Evolutionary conservation across 2,888 invertebrate species (phyloP), one percentile per base, ranked within the genome.

Genomic region (Sepiola atlantica): DNA sequence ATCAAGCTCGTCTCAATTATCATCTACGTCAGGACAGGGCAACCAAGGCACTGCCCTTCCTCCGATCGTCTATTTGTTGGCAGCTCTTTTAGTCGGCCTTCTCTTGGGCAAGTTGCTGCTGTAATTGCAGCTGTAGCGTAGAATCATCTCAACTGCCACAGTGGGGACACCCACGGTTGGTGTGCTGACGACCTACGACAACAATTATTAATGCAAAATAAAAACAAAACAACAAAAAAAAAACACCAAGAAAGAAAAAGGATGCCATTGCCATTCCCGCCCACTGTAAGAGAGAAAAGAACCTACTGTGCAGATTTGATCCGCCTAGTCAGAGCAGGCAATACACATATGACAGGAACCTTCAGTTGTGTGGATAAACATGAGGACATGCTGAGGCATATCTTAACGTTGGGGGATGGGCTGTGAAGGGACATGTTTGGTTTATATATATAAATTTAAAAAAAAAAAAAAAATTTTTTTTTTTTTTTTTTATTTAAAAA

Each of bases 21-120:
- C 94, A 93, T 98, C 98, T 98, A 98, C 98, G 98, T 98, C 98
- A 98, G 98, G 98, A 55, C 95, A 95, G 91, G 94, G 94, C 90
- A 95, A 94, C 91, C 95, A 96, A 45, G 94, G 57, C 94, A 94
- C 55, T 93, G 92, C 94, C 90, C 95, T 96, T 94, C 96, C 96
- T 90, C 96, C 96, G 55, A 95, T 96, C 94, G 95, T 96, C 61
- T 96, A 96, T 93, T 95, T 96, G 45, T 93, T 96, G 55, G 95
- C 95, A 95, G 96, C 96, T 16, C 94, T 96, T 90, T 95, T 96
- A 91, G 93, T 96, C 91, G 96, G 96, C 93, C 95, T 96, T 91
- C 94, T 96, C 90, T 95, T 96, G 94, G 96, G 96, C 94, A 96
- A 96, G 94, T 96, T 96, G 92, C 94, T 96, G 93, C 96, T 96